Evolutionary conservation across 2,888 invertebrate species (phyloP).

Genomic region (Phymatocera aterrima): DNA sequence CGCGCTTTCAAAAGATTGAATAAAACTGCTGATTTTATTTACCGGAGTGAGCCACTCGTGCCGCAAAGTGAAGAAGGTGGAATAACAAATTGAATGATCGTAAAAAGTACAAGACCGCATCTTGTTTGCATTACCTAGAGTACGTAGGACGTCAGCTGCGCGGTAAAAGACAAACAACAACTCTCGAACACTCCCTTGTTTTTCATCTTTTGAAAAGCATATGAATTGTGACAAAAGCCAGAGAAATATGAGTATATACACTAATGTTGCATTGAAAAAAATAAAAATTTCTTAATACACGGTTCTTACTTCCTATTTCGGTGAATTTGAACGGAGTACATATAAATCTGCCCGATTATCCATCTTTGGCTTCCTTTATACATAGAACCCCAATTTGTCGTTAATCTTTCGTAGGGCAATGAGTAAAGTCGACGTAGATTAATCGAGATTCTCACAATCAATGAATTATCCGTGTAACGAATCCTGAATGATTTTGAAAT

Average conservation of each 20-base stretch:
- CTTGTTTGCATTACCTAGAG: not conserved
- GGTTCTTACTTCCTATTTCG: not conserved
- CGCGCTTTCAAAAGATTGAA: not conserved
- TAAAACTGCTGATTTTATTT: constrained; percentile 2
- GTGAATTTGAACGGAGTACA: not conserved
- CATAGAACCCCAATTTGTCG: not conserved
- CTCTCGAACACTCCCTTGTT: not conserved
- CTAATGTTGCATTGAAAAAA: not conserved
- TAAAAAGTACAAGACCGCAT: not conserved
- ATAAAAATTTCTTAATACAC: not conserved
- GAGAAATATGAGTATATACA: not conserved
- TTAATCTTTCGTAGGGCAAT: not conserved
- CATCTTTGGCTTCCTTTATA: not conserved
- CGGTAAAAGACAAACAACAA: not conserved
- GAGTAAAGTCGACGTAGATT: constrained; percentile 15
- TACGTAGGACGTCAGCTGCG: not conserved
- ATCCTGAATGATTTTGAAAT: not conserved
- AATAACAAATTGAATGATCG: constrained; percentile 32
- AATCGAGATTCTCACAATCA: no score
- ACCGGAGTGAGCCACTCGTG: not conserved
- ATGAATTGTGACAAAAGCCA: not conserved
- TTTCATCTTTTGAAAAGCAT: not conserved
- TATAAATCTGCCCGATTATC: not conserved
- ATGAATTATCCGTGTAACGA: not conserved
- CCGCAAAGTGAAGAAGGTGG: not conserved